These are phyloP conservation scores for Ceriagrion tenellum DNA, from an alignment of 2,888 invertebrate species.

Conservation along the genomic window DNA sequence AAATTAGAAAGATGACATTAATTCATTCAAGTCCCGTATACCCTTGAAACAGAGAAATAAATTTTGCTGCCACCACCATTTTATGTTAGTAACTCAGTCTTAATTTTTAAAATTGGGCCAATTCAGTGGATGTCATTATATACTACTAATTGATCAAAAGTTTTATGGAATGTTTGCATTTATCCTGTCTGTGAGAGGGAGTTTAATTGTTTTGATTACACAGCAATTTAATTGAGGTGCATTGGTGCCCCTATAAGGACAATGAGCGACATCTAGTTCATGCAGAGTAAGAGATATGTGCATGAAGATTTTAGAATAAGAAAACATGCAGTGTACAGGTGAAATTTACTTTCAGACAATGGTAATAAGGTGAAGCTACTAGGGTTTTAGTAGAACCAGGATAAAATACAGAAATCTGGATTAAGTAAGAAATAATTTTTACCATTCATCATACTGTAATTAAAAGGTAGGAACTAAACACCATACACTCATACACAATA, in stretches of 20 bases:
- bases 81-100: constrained; percentile 36
- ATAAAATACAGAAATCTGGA: constrained; percentile 43
- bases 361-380: constrained; percentile 54
- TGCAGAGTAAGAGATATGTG: constrained; percentile 65
- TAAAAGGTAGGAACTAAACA: constrained; percentile 44
- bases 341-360: constrained; percentile 39
- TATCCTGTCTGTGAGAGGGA: constrained; percentile 59
- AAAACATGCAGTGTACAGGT: constrained; percentile 60
- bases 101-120: constrained; percentile 50
- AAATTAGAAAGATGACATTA: constrained; percentile 56
- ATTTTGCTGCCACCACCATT: constrained; percentile 67
- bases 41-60: constrained; percentile 57
- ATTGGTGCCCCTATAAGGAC: constrained; percentile 69
- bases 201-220: constrained; percentile 52
- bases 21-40: constrained; percentile 55
- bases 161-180: constrained; percentile 40
- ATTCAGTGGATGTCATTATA: constrained; percentile 49
- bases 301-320: constrained; percentile 51
- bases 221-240: constrained; percentile 68
- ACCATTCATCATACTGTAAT: constrained; percentile 55
- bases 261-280: constrained; percentile 61
- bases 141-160: constrained; percentile 42
- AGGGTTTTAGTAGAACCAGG: constrained; percentile 41
- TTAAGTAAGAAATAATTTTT: constrained; percentile 46
- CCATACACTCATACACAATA: constrained; percentile 55